phyloP scores from a whole-genome alignment of 2,888 invertebrate genomes.

The Caenorhabditis sp. region DNA sequence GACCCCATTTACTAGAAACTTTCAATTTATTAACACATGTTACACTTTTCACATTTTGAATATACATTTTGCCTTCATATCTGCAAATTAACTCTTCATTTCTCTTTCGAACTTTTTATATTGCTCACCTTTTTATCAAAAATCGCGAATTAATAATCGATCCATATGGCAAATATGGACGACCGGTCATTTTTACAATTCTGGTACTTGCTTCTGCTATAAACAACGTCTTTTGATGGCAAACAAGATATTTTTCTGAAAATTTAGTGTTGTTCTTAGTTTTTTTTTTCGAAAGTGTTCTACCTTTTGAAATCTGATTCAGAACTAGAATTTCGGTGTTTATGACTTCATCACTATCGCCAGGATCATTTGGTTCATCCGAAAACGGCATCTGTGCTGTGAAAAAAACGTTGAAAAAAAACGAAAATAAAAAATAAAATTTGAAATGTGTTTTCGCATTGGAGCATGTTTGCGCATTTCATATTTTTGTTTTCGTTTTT shows the following conservation, averaged over 20 bases:
- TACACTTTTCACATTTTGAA: not conserved
- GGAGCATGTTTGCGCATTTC: no score
- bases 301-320: not conserved
- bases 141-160: not conserved
- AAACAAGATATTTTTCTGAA: constrained; percentile 2
- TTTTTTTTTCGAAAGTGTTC: no score
- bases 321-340: not conserved
- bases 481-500: no score
- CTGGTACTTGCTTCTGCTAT: not conserved
- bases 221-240: not conserved
- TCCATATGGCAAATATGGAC: not conserved
- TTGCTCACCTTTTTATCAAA: not conserved
- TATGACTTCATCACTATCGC: not conserved
- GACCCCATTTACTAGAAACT: not conserved
- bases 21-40: not conserved
- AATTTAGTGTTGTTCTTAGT: no score
- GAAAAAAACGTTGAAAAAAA: no score
- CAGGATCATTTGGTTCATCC: not conserved
- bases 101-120: no score
- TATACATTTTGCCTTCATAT: not conserved
- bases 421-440: not conserved
- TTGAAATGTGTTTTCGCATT: no score
- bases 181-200: not conserved
- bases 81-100: not conserved
- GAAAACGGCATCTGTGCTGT: constrained; percentile 1